A percentile compares a stretch with the other conserved stretches of the same genome.
Evolutionary conservation across 2,797 vertebrate species (phyloP).

Genomic region (Hoplostethus mediterraneus): DNA sequence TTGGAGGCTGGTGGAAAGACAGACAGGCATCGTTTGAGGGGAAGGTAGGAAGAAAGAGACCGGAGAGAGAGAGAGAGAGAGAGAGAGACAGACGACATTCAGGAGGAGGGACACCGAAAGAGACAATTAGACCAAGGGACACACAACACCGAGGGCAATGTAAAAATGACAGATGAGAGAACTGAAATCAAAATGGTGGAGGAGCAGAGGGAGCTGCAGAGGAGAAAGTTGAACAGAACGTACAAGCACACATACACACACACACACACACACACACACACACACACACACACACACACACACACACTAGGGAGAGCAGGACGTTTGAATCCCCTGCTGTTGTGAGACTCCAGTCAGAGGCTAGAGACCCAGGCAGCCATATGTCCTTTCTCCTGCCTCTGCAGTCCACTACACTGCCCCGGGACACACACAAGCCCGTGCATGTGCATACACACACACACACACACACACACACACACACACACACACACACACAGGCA

Average conservation of each 20-base stretch:
- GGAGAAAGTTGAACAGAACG: conserved; percentile 32
- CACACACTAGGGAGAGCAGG: conserved; percentile 34
- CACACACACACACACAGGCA: conserved; percentile 23
- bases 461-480: conserved; percentile 7
- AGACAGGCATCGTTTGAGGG: background rate
- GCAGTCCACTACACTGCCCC: conserved; percentile 58
- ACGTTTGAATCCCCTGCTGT: conserved; percentile 36
- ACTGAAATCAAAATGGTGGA: conserved; percentile 64
- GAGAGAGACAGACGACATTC: background rate
- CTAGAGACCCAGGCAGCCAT: conserved; percentile 56
- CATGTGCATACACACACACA: conserved; percentile 5
- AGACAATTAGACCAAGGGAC: background rate
- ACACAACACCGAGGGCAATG: background rate
- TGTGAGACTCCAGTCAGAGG: conserved; percentile 53
- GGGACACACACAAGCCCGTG: conserved; percentile 36
- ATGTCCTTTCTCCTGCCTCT: conserved; percentile 62
- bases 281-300: conserved; percentile 5
- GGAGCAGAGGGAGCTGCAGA: conserved; percentile 31
- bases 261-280: conserved; percentile 22
- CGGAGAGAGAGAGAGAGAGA: background rate
- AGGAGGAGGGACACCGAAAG: background rate
- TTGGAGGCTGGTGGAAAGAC: background rate
- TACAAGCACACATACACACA: background rate
- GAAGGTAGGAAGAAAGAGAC: conserved; percentile 2
- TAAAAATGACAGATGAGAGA: background rate